Evolutionary conservation across 2,113 vertebrate species (phyloP), one percentile per base, ranked within the genome.

Genomic region (Danionella cerebrum): DNA sequence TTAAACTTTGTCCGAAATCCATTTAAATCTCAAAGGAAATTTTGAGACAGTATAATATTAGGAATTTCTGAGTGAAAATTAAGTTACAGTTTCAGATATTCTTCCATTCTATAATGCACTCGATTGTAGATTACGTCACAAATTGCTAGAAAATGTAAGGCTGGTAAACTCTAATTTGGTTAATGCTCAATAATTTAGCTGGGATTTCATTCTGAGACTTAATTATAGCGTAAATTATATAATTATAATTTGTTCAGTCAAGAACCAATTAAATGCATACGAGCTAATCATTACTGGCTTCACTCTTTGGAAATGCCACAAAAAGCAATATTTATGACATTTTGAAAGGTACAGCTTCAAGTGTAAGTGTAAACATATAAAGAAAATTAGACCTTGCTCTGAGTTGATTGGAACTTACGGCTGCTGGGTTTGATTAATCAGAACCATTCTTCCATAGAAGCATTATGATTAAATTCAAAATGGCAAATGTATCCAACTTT

Each of bases 221-320:
- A 58, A 66, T 73, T n/a, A 73, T 36, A 21, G 33, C 29, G 42
- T 48, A 69, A 70, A 65, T 41, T n/a, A n/a, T n/a, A n/a, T n/a
- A n/a, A n/a, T 24, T 21, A 60, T 45, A 14, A 55, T 38, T 76
- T 57, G 19, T 42, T 69, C 47, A 22, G 53, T 66, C 71, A 65
- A 75, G 33, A 71, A 51, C 53, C 53, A 71, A 55, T 73, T 65
- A 70, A 55, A 64, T 14, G 16, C 24, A 42, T 71, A 60, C 38
- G 38, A 13, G 31, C n/a, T 71, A 31, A 71, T 55, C 54, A 67
- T 54, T 33, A 29, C 33, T 70, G 27, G 51, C 48, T 41, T 55
- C 53, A 47, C 42, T 21, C 41, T 31, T 42, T 25, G 33, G 35
- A n/a, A 47, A 66, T 50, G 10, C 39, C 29, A 33, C 5, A 33